Percentiles rank a stretch among this genome's conserved stretches.
Evolutionary conservation across 2,797 vertebrate species (phyloP).

Genomic region (Poecilia picta): DNA sequence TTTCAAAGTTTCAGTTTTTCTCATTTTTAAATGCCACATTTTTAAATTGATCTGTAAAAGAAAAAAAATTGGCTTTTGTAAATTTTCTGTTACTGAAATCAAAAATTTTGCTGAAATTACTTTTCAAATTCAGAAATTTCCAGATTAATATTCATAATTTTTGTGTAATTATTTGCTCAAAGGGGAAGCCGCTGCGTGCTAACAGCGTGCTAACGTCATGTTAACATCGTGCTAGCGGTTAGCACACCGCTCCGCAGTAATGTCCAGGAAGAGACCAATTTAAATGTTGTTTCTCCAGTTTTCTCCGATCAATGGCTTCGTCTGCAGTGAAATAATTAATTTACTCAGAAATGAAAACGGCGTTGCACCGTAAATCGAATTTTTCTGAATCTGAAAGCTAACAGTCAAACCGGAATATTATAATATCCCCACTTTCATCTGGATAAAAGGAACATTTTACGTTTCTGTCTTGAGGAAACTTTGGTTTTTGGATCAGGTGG

Average conservation of each 20-base stretch:
- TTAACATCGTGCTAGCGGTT: not conserved
- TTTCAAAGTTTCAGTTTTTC: no score
- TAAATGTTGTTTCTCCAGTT: not conserved
- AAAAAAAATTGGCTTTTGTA: no score
- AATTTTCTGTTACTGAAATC: no score
- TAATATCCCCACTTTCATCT: not conserved
- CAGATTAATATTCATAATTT: no score
- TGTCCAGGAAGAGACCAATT: not conserved
- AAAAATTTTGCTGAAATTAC: no score
- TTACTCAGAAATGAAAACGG: not conserved
- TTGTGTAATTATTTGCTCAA: no score
- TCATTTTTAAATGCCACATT: no score
- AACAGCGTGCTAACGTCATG: not conserved
- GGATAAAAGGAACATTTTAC: not conserved
- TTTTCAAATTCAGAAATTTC: no score
- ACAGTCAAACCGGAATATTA: not conserved
- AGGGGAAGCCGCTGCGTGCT: no score
- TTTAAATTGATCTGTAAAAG: no score
- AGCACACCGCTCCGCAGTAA: not conserved
- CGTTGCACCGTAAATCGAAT: not conserved
- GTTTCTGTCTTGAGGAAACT: not conserved
- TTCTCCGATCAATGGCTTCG: not conserved
- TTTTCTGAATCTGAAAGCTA: not conserved
- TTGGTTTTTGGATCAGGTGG: slow-evolving; percentile 9
- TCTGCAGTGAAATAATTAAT: not conserved